Conservation (phyloP, 2,113 vertebrate genomes). For the Lycaon pictus region DNA sequence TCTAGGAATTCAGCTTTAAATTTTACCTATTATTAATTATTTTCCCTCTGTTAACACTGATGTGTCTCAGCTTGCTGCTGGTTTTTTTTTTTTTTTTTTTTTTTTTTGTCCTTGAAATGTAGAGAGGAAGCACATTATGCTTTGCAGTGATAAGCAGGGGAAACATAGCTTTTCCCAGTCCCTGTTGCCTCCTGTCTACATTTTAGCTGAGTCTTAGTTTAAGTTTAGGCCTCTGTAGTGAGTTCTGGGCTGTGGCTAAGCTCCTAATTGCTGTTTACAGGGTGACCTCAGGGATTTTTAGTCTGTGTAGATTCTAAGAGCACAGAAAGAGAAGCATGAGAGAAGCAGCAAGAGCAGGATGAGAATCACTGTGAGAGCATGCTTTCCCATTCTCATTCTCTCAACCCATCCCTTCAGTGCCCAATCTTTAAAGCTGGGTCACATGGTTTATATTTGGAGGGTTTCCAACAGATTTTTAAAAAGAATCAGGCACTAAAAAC, state of each 20-base stretch:
- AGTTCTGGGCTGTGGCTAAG: background rate
- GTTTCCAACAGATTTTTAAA: constrained; percentile 40
- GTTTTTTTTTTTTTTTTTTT: background rate
- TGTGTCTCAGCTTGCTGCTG: background rate
- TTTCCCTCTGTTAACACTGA: background rate
- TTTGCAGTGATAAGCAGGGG: background rate
- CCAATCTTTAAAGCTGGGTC: constrained; percentile 24
- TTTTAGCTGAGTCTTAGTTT: background rate
- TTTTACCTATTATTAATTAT: background rate
- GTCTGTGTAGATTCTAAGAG: constrained; percentile 2
- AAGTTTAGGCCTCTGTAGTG: background rate
- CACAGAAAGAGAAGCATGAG: background rate
- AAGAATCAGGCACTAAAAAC: background rate
- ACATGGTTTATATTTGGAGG: constrained; percentile 42
- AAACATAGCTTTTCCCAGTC: background rate
- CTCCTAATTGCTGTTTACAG: constrained; percentile 30
- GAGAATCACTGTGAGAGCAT: background rate
- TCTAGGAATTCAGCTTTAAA: background rate
- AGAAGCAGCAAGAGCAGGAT: background rate
- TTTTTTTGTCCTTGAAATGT: background rate
- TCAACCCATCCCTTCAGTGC: background rate
- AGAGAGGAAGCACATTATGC: background rate
- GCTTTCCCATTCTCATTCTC: background rate
- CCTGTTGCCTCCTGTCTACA: background rate
- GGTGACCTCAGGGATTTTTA: background rate